These are phyloP conservation scores for Clarias magur DNA, from an alignment of 2,113 vertebrate genomes.

Conservation along the genomic window DNA sequence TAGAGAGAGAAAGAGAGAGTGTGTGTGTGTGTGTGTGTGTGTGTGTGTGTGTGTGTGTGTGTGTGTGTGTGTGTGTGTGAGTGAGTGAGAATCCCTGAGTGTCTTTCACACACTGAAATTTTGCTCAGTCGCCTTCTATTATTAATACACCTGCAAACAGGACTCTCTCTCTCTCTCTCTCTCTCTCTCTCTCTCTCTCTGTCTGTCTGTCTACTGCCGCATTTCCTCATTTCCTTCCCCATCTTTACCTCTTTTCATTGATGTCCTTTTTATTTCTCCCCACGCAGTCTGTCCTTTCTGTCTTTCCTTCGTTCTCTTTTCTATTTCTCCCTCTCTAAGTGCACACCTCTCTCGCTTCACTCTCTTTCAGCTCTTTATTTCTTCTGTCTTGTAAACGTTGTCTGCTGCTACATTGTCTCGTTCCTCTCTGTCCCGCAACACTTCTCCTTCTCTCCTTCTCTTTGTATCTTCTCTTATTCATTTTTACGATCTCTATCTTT, in stretches of 20 bases:
- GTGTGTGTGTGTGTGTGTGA: background rate
- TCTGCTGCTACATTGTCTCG: too few relatives aligned
- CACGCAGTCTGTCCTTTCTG: background rate
- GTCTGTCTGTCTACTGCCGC: background rate
- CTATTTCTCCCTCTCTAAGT: background rate
- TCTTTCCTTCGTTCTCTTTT: background rate
- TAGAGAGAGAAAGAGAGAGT: background rate
- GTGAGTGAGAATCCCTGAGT: background rate
- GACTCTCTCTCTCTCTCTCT: background rate
- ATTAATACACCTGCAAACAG: slow-evolving; percentile 10
- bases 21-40: background rate
- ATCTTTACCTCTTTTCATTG: background rate
- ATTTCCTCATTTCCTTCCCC: background rate
- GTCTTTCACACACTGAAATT: background rate
- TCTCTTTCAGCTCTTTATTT: too few relatives aligned
- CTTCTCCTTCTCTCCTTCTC: background rate
- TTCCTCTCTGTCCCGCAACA: background rate
- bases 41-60: slow-evolving; percentile 10
- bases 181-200: background rate
- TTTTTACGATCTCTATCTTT: background rate
- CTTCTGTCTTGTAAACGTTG: too few relatives aligned
- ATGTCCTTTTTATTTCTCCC: background rate
- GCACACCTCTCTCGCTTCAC: background rate
- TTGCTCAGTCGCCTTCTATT: background rate
- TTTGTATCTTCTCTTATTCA: background rate